Evolutionary conservation across 2,797 vertebrate species (phyloP), one percentile per base, ranked within the genome.

Genomic region (Synanceia verrucosa): DNA sequence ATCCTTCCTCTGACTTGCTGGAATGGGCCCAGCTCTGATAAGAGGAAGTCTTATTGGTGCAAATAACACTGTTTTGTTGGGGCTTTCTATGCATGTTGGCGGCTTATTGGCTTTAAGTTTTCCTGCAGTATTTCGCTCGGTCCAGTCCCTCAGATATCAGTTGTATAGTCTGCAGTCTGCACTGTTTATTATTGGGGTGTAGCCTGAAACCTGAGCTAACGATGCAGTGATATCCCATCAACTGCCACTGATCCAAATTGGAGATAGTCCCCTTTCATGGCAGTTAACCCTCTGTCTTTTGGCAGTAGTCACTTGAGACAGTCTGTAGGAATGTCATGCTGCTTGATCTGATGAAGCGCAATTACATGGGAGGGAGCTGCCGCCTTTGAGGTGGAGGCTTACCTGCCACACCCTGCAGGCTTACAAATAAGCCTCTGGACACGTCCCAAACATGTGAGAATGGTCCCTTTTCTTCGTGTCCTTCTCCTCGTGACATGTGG

Each of bases 311-410:
- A 76, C 65, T 81, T 88, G 73, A 86, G 88, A 69, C 76, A 74
- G 70, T 86, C 47, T 73, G 51, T 36, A 87, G 71, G 86, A 91
- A 92, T 91, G 88, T 78, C 81, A 79, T 76, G 83, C 70, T 84
- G 82, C 76, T 72, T 82, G 83, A 90, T 88, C 77, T 87, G 76
- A 88, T 82, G 86, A 85, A 19, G 79, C 79, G 82, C 86, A 91
- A 89, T 89, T 89, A 90, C 83, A 76, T 79, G 84, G 86, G 82
- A 88, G 85, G 87, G 83, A 81, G 60, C 77, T 70, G 57, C 62
- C 69, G 86, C 70, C 85, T 93, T 88, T 89, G 71, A 89, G 89
- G 78, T 81, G 75, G 66, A 80, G 52, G 69, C 70, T 82, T 79
- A 91, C 76, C 83, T 84, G 79, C 87, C 89, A 84, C 87, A 82